A percentile compares a stretch with the other conserved stretches of the same genome.
Evolutionary conservation across 2,888 invertebrate genomes (phyloP).

Genomic region (Yponomeuta cagnagella): DNA sequence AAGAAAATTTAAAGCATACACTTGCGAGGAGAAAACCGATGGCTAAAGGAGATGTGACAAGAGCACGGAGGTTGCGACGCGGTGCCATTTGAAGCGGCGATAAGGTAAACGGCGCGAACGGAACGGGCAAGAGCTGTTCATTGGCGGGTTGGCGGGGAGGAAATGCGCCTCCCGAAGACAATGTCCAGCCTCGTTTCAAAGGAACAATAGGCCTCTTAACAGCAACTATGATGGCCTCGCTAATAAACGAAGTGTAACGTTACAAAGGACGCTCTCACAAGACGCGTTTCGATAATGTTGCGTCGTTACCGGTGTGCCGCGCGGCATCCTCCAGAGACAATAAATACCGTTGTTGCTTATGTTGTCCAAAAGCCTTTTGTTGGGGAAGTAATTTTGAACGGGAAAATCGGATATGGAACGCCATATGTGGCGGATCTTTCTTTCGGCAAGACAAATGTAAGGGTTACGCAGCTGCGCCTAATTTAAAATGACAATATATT

Average conservation of each 20-base stretch:
- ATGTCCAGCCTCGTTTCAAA: constrained; percentile 21
- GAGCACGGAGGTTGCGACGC: neutral
- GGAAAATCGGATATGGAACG: constrained; percentile 12
- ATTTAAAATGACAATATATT: constrained; percentile 11
- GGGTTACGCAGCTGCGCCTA: constrained; percentile 7
- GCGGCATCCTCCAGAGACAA: constrained; percentile 10
- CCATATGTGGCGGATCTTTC: constrained; percentile 8
- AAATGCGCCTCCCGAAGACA: constrained; percentile 21
- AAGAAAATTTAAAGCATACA: neutral
- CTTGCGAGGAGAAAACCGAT: neutral
- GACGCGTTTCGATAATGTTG: constrained; percentile 15
- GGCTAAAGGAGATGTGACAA: constrained; percentile 22
- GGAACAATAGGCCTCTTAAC: constrained; percentile 26
- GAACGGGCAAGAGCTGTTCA: constrained; percentile 5
- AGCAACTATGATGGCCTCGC: constrained; percentile 25
- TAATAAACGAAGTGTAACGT: constrained; percentile 17
- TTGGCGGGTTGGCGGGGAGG: constrained; percentile 12
- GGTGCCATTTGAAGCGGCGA: constrained; percentile 13
- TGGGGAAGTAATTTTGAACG: constrained; percentile 7
- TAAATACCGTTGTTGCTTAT: neutral
- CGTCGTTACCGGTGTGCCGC: constrained; percentile 6
- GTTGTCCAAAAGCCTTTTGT: constrained; percentile 3
- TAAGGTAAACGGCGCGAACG: constrained; percentile 14
- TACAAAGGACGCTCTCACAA: constrained; percentile 13
- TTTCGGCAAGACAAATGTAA: constrained; percentile 5